These are phyloP conservation scores for Porites lutea DNA, from an alignment of 64 coral and sea anemone species.

Conservation along the genomic window DNA sequence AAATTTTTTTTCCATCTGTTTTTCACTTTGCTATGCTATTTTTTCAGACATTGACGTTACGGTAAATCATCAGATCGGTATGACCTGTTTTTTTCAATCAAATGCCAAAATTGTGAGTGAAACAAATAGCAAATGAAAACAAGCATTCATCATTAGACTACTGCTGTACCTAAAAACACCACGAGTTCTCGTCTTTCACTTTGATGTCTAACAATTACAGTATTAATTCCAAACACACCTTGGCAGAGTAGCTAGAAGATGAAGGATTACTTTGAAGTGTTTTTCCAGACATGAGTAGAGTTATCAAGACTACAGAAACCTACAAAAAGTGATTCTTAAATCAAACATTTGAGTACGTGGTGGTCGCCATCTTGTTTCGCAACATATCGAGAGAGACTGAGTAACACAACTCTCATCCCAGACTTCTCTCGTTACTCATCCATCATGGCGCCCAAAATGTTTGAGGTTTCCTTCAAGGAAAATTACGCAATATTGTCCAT, in stretches of 20 bases:
- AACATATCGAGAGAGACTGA: not conserved
- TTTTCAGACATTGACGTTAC: no score
- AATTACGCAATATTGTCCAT: conserved; percentile 78
- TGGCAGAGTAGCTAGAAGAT: conserved; percentile 40
- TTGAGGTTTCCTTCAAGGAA: conserved; percentile 61
- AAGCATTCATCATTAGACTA: no score
- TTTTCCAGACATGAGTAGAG: conserved; percentile 9
- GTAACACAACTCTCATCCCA: not conserved
- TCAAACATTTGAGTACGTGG: not conserved
- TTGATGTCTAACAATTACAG: no score
- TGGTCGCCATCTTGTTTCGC: conserved; percentile 34
- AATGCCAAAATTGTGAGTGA: no score
- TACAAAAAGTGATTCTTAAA: not conserved
- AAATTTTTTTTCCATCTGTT: no score
- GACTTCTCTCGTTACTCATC: not conserved
- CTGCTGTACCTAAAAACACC: no score
- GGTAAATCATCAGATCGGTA: no score
- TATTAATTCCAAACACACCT: not conserved
- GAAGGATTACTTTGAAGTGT: not conserved
- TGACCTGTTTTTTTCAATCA: no score
- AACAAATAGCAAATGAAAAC: no score
- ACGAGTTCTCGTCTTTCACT: no score
- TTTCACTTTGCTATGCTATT: no score
- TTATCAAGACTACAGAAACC: not conserved
- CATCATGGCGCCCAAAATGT: not conserved